Percentiles rank a stretch among this genome's conserved stretches.
Conservation (phyloP, 2,888 invertebrate genomes). For the Acanthosepion lycidas region DNA sequence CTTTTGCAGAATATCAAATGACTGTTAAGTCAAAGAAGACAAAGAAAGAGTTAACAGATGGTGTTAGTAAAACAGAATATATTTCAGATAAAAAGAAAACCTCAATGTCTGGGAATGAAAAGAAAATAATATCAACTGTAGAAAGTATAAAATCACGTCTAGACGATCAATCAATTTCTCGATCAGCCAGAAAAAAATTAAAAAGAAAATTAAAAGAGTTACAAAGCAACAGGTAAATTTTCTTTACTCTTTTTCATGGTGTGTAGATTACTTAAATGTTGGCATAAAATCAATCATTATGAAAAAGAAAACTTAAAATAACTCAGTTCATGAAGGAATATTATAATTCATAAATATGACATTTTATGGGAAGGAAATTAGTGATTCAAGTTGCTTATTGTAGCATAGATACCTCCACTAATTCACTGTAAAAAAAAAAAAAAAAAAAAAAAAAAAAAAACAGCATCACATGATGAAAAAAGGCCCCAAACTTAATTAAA, state of each 20-base stretch:
- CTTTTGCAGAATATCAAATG: constrained; percentile 13
- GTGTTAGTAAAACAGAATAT: constrained; percentile 36
- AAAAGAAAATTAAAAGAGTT: constrained; percentile 44
- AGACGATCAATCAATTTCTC: constrained; percentile 46
- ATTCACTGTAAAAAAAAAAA: no score
- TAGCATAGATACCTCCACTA: no score
- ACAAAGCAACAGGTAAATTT: constrained; percentile 35
- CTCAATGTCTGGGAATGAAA: background rate
- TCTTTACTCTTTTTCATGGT: background rate
- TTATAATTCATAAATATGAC: no score
- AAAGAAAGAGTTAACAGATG: constrained; percentile 22
- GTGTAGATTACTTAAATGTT: background rate
- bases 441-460: no score
- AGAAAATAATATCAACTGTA: background rate
- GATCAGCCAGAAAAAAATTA: constrained; percentile 48
- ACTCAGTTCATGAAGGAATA: no score
- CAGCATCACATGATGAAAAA: no score
- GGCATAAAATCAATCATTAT: background rate
- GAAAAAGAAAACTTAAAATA: no score
- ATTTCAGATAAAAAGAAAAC: background rate
- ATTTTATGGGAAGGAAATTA: no score
- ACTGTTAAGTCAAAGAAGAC: constrained; percentile 15
- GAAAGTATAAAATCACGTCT: constrained; percentile 46
- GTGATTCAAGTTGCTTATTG: no score
- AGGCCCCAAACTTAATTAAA: no score